phyloP scores from a whole-genome alignment of 2,113 vertebrate species.

The Scortum barcoo region DNA sequence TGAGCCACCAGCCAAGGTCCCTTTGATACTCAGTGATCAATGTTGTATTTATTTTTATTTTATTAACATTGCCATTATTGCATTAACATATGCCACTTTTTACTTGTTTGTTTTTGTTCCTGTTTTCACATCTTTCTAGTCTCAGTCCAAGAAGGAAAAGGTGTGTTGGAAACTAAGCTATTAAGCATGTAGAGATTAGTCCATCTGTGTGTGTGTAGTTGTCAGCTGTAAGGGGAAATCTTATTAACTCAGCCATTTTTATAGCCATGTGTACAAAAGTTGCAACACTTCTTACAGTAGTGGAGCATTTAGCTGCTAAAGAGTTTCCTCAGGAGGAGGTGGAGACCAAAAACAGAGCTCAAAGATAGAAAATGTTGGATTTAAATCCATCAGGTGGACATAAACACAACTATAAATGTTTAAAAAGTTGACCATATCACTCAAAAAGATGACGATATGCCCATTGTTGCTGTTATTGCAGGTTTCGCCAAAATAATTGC shows the following conservation, averaged over 20 bases:
- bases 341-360: not conserved
- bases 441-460: too few species aligned
- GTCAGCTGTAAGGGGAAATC: too few species aligned
- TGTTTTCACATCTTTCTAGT: constrained; percentile 18
- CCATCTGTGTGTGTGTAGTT: not conserved
- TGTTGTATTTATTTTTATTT: not conserved
- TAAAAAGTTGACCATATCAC: too few species aligned
- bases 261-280: too few species aligned
- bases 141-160: constrained; percentile 70
- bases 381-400: not conserved
- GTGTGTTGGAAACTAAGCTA: constrained; percentile 54
- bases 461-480: too few species aligned
- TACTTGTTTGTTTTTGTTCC: not conserved
- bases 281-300: too few species aligned
- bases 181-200: not conserved
- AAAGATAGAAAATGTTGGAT: not conserved
- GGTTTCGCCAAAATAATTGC: not conserved
- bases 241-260: too few species aligned
- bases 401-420: not conserved
- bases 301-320: too few species aligned
- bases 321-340: not conserved
- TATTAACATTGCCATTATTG: constrained; percentile 2
- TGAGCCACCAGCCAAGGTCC: constrained; percentile 40
- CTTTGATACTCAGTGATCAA: rapidly evolving
- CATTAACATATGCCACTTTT: not conserved